These are phyloP conservation scores for Motacilla tschutschensis DNA, from an alignment of 2,113 vertebrate species.

Conservation along the genomic window DNA sequence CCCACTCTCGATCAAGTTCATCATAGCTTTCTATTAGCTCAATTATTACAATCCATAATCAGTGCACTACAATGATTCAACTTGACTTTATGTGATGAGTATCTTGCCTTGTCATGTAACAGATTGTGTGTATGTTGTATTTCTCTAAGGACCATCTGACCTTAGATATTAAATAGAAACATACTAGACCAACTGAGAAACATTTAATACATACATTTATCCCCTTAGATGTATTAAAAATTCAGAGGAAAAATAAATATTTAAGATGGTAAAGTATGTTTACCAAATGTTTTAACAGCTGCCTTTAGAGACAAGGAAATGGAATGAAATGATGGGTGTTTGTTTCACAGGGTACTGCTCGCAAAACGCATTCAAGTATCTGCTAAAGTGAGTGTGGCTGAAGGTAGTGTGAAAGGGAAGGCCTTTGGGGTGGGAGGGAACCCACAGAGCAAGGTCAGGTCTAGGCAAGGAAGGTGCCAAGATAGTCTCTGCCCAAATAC, in stretches of 20 bases:
- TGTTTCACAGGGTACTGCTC: constrained; percentile 56
- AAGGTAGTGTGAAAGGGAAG: constrained; percentile 8
- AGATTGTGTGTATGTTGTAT: constrained; percentile 81
- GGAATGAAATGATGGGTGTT: constrained; percentile 66
- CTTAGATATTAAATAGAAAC: constrained; percentile 80
- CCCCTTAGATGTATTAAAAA: constrained; percentile 76
- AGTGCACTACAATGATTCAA: constrained; percentile 66
- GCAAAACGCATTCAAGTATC: constrained; percentile 42
- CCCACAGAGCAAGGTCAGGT: background rate
- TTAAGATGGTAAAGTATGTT: constrained; percentile 81
- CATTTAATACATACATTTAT: constrained; percentile 78
- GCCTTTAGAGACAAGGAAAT: constrained; percentile 71
- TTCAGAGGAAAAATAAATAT: constrained; percentile 83
- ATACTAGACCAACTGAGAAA: constrained; percentile 81
- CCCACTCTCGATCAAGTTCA: background rate
- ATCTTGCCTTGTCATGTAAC: constrained; percentile 79
- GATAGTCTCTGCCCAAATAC: background rate
- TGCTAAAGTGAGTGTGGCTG: constrained; percentile 6
- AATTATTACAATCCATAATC: constrained; percentile 62
- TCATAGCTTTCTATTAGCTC: constrained; percentile 50
- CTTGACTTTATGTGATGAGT: constrained; percentile 74
- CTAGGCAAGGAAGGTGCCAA: background rate
- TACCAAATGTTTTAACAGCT: constrained; percentile 78
- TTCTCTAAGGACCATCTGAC: constrained; percentile 82
- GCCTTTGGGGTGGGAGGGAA: background rate